phyloP scores from a whole-genome alignment of 1,140 invertebrate species.

The Pantala flavescens region DNA sequence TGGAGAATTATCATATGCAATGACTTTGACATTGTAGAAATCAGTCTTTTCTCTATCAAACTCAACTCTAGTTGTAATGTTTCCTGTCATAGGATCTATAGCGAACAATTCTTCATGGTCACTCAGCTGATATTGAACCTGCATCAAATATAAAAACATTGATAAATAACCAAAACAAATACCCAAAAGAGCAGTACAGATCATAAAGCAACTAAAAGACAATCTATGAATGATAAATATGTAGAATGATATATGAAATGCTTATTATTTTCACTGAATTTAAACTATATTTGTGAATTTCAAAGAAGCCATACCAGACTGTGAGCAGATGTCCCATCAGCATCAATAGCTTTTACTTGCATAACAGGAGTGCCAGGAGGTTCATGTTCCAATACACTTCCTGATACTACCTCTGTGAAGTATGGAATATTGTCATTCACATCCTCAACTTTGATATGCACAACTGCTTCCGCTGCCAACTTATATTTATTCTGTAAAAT shows the following conservation, averaged over 20 bases:
- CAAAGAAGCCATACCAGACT: slow-evolving; percentile 47
- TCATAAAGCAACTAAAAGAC: too few species aligned
- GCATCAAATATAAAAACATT: slow-evolving; percentile 16
- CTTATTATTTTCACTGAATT: not conserved
- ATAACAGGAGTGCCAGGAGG: slow-evolving; percentile 66
- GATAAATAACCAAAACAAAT: not conserved
- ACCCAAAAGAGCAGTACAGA: not conserved
- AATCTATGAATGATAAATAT: too few species aligned
- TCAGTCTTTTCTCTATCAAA: slow-evolving; percentile 73
- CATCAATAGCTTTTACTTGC: slow-evolving; percentile 75
- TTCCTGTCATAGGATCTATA: slow-evolving; percentile 71
- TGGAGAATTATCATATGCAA: slow-evolving; percentile 73
- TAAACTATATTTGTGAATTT: not conserved
- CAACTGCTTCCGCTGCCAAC: slow-evolving; percentile 60
- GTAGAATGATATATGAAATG: too few species aligned
- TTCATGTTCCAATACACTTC: slow-evolving; percentile 75
- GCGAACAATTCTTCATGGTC: slow-evolving; percentile 59
- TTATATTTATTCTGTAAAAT: slow-evolving; percentile 62
- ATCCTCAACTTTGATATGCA: slow-evolving; percentile 66
- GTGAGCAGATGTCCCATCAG: slow-evolving; percentile 68
- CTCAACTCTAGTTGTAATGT: slow-evolving; percentile 61
- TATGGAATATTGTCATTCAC: slow-evolving; percentile 81
- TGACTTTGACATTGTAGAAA: slow-evolving; percentile 73
- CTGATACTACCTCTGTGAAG: slow-evolving; percentile 64
- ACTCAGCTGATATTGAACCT: slow-evolving; percentile 60